Evolutionary conservation across 2,888 invertebrate genomes (phyloP).

Genomic region (Coecobrya sp.): DNA sequence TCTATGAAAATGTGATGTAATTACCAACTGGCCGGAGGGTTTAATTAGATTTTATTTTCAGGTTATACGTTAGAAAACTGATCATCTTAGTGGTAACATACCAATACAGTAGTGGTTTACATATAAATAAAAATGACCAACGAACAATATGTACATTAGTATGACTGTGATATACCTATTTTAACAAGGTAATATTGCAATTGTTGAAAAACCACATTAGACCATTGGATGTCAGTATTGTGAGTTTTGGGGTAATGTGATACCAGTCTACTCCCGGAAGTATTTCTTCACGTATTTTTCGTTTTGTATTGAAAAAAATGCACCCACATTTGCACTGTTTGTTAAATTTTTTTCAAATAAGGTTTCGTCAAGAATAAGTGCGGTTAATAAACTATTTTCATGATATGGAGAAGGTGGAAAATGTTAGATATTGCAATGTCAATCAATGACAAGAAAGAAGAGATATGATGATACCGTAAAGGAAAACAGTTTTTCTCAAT

Average conservation of each 20-base stretch:
- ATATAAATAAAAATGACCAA: background rate
- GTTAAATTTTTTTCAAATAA: background rate
- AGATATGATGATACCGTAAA: background rate
- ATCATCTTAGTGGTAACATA: background rate
- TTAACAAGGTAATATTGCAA: background rate
- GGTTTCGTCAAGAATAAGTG: background rate
- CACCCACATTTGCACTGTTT: background rate
- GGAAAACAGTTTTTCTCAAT: background rate
- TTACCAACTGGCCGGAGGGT: slow-evolving; percentile 84
- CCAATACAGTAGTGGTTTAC: background rate
- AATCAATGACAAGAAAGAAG: background rate
- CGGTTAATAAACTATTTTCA: background rate
- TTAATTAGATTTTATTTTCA: slow-evolving; percentile 79
- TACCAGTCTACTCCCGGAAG: background rate
- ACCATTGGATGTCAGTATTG: background rate
- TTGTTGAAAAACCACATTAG: background rate
- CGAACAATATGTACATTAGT: background rate
- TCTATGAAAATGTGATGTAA: slow-evolving; percentile 82
- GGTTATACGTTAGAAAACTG: slow-evolving; percentile 7
- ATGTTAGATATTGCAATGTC: background rate
- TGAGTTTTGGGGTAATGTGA: background rate
- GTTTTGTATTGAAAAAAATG: background rate
- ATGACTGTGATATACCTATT: background rate
- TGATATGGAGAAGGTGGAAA: background rate
- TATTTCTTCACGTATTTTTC: background rate